Percentiles rank a stretch among this genome's conserved stretches.
Conservation (phyloP, 2,888 invertebrate genomes). For the Flexamia atlantica region DNA sequence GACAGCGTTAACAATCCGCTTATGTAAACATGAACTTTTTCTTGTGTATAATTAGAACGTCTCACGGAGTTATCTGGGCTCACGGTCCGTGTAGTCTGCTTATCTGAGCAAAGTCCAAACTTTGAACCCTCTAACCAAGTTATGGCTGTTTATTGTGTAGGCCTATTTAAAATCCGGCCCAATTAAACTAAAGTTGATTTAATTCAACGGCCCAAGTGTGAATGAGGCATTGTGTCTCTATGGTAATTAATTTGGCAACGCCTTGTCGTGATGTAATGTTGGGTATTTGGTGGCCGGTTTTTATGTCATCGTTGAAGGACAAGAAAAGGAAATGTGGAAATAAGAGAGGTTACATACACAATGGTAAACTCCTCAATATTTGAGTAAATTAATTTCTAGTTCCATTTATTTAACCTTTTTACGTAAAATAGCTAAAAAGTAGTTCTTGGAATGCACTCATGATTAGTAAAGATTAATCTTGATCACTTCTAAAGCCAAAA, state of each 20-base stretch:
- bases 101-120: not conserved
- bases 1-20: not conserved
- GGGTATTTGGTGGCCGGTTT: no score
- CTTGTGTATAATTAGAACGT: not conserved
- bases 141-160: slow-evolving; percentile 3
- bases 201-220: not conserved
- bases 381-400: no score
- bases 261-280: not conserved
- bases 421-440: no score
- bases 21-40: slow-evolving; percentile 31
- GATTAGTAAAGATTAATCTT: no score
- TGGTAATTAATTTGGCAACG: not conserved
- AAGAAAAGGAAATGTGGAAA: no score
- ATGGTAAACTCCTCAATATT: no score
- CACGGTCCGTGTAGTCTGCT: not conserved
- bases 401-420: no score
- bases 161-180: not conserved
- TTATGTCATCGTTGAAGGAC: no score
- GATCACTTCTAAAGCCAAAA: no score
- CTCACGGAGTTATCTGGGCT: not conserved
- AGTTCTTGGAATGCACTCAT: no score
- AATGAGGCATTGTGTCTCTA: not conserved
- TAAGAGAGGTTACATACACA: no score
- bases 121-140: not conserved
- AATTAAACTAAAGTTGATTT: not conserved